Conservation (phyloP, 2,888 invertebrate genomes). For the Eudasyphora cyanicolor region DNA sequence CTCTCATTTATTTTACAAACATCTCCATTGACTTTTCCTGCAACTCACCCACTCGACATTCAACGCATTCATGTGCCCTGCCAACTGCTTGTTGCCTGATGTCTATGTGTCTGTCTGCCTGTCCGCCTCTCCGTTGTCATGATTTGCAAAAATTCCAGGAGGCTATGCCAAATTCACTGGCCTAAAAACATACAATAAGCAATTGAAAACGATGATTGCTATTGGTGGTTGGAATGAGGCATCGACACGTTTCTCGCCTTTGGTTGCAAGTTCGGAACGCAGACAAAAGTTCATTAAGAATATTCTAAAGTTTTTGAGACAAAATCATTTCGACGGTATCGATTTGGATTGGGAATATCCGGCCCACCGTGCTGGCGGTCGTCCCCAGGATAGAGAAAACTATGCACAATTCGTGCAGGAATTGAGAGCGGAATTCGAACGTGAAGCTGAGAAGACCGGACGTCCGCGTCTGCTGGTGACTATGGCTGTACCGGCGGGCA, state of each 20-base stretch:
- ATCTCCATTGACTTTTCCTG: not conserved
- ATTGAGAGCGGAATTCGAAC: conserved; percentile 92
- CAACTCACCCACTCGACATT: not conserved
- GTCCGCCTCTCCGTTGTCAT: not conserved
- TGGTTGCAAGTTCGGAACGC: conserved; percentile 89
- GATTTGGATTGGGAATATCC: conserved; percentile 92
- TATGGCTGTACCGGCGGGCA: conserved; percentile 96
- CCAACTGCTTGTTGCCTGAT: not conserved
- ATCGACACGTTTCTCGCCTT: conserved; percentile 91
- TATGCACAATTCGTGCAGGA: conserved; percentile 94
- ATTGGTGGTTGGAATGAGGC: conserved; percentile 98
- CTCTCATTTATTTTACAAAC: conserved; percentile 22
- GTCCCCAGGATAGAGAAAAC: conserved; percentile 91
- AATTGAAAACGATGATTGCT: conserved; percentile 93
- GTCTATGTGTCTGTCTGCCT: too few species aligned
- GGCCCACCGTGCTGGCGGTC: conserved; percentile 83
- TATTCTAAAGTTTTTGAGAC: conserved; percentile 91
- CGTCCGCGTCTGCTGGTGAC: conserved; percentile 90
- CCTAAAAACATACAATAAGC: conserved; percentile 94
- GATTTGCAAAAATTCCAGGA: conserved; percentile 81
- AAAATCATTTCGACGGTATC: conserved; percentile 95
- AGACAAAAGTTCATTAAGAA: conserved; percentile 92
- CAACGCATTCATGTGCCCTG: not conserved
- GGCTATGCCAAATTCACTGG: conserved; percentile 97
- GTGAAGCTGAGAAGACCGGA: conserved; percentile 91